Percentiles rank a stretch among this genome's conserved stretches.
phyloP scores from a whole-genome alignment of 1,140 invertebrate species.

The Colletes gigas region DNA sequence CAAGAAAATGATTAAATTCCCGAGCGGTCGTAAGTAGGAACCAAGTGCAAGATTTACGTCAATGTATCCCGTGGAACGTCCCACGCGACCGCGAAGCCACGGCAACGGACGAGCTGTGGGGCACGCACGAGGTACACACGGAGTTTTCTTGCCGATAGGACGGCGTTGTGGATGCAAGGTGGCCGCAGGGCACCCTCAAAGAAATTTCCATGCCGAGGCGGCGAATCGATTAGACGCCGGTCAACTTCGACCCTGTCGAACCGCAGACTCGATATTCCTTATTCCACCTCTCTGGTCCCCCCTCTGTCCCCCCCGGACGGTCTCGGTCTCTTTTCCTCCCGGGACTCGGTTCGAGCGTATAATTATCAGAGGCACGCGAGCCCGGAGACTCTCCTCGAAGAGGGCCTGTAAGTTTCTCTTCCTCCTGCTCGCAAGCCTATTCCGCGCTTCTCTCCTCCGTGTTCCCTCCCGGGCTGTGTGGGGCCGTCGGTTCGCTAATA shows the following conservation, averaged over 20 bases:
- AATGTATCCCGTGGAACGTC: background rate
- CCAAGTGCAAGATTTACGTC: too few relatives aligned
- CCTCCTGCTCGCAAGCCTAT: conserved; percentile 39
- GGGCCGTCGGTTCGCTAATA: conserved; percentile 61
- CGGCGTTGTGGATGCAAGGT: conserved; percentile 59
- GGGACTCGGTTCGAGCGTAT: conserved; percentile 73
- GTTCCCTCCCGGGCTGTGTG: too few relatives aligned
- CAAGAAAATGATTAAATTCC: too few relatives aligned
- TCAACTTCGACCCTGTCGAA: conserved; percentile 79
- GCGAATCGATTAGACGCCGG: conserved; percentile 78
- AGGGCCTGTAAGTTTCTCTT: conserved; percentile 50
- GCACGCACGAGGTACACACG: conserved; percentile 7
- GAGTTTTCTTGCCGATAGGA: conserved; percentile 37
- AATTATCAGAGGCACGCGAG: conserved; percentile 79
- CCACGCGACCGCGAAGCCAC: background rate
- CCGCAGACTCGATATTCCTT: conserved; percentile 71
- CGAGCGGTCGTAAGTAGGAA: too few relatives aligned
- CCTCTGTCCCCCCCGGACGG: background rate
- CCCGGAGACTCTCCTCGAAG: conserved; percentile 69
- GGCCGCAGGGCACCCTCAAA: conserved; percentile 64
- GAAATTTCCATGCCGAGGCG: conserved; percentile 77
- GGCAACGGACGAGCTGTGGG: background rate
- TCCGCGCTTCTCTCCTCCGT: conserved; percentile 24
- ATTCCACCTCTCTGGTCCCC: conserved; percentile 30
- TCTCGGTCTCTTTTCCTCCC: conserved; percentile 43